Percentiles rank a stretch among this genome's conserved stretches.
These are phyloP conservation scores for Albula goreensis DNA, from an alignment of 2,113 vertebrate species.

Conservation along the genomic window DNA sequence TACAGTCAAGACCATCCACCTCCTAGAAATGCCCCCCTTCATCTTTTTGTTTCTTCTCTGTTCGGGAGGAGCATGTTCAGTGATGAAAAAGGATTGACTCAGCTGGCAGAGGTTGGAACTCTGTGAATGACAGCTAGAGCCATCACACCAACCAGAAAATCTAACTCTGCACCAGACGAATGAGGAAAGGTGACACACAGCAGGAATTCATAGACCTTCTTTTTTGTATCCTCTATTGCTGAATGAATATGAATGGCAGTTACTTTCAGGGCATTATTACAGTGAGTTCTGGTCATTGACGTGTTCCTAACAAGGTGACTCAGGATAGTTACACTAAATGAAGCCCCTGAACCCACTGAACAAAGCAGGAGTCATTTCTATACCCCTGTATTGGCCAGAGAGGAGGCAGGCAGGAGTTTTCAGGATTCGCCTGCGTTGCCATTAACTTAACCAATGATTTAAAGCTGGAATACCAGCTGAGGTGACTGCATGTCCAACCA, in stretches of 20 bases:
- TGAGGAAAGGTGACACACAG: neutral
- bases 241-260: neutral
- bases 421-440: neutral
- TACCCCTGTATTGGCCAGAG: neutral
- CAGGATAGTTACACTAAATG: no score
- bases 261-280: neutral
- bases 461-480: neutral
- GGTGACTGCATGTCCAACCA: neutral
- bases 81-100: neutral
- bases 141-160: slow-evolving; percentile 2
- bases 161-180: neutral
- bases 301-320: no score
- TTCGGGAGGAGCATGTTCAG: neutral
- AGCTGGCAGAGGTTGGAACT: neutral
- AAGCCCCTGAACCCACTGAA: no score
- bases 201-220: neutral
- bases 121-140: neutral
- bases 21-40: neutral
- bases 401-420: neutral
- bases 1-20: neutral
- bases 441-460: neutral
- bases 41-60: neutral
- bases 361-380: no score
- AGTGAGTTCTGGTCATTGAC: no score
- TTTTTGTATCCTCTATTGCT: neutral